Base-by-base conservation (phyloP, 1,140 invertebrate species). In the Ylistrum balloti region DNA sequence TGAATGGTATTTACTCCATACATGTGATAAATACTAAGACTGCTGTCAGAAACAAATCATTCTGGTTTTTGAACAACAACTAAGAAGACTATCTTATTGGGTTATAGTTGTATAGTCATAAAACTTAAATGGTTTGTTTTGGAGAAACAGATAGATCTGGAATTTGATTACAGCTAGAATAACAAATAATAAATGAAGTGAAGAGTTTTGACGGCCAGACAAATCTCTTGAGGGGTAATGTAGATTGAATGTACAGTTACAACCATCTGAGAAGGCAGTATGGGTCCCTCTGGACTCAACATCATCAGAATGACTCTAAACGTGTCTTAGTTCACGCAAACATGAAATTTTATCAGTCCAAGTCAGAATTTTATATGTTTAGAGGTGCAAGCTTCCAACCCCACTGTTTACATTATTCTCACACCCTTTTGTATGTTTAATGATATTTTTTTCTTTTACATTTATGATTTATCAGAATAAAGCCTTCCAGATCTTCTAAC, bases 151-250 rank as follows among this genome's bases (percentile, higher is more conserved):
- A 74, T 5, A 74, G 56, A 74, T 74, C 28, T 28, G 22, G 3
- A 74, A 74, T 74, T 28, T 74, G 56, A 74, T 74, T 74, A 74
- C 56, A 28, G 56, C 56, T 28, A 3, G 22, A 74, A 74, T 74
- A n/a, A 17, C 56, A 74, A 28, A 74, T 74, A 74, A 74, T 74
- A 28, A 74, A 74, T 74, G 56, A 74, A 74, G 56, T 74, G 22
- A 74, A 74, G 56, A 74, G 20, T 74, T 74, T 28, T 74, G 56
- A 74, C 56, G 28, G 56, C 56, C 56, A 28, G n/a, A 74, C 15
- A n/a, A 74, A n/a, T 28, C 56, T 74, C 56, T n/a, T 28, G 56
- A 48, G 56, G 56, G 20, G n/a, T 9, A 11, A 74, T 28, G 41
- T 28, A 74, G 56, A n/a, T 74, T 17, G 3, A 11, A 74, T 74